Evolutionary conservation across 2,888 invertebrate species (phyloP), one percentile per base, ranked within the genome.

Genomic region (Cheilosia grossa): DNA sequence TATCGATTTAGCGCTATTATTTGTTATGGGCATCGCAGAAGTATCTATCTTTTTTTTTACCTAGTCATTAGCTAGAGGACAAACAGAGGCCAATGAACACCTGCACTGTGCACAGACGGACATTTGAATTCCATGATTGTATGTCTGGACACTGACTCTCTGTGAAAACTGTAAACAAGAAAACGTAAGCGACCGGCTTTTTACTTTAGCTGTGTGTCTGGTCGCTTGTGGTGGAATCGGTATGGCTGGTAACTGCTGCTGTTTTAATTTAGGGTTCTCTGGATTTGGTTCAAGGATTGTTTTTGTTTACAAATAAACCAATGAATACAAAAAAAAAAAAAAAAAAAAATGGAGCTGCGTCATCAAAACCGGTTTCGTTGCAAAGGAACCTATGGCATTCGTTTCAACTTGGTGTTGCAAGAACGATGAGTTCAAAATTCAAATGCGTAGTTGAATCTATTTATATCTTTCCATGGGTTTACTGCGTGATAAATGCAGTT

Each of bases 221-320:
- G 30, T 64, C 19, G 37, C 13, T 13, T 0, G 37, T 4, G 13
- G 13, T 37, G 33, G 0, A 21, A 21, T 21, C 21, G 21, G 21
- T 33, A 30, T 30, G 7, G 33, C 10, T 10, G 10, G 10, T 33
- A 2, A 2, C 33, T 10, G 33, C 24, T 27, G 24, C 0, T 30
- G 2, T 33, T 13, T 37, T 37, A 21, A 21, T 37, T 37, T 37
- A 10, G 0, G 4, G 37, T 3, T 37, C 33, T 67, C 56, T 19
- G 4, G 5, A 59, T 51, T 54, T 78, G 54, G 78, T 82, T 82
- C 72, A 82, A 78, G 78, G 72, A 82, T 82, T 83, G 79, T 83
- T 79, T 79, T 82, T 82, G 82, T 82, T 82, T 73, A 78, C 78
- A 75, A 63, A 53, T 13, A 59, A 21, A 51, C 9, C 2, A 53